Percentiles rank a stretch among this genome's conserved stretches.
phyloP scores from a whole-genome alignment of 2,113 vertebrate species.

The Seriola dumerili region DNA sequence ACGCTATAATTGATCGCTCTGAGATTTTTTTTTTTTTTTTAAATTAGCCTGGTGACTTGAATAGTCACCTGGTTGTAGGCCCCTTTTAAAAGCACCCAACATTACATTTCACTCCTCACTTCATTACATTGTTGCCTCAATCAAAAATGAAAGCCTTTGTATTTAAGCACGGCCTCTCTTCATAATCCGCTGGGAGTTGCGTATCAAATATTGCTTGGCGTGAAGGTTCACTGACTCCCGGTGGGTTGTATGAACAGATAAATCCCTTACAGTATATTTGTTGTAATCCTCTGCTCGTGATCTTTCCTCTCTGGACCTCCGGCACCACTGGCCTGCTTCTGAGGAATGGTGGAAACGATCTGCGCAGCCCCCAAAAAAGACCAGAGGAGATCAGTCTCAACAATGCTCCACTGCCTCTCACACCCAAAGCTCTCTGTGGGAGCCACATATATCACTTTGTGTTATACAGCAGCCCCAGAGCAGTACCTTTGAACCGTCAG shows the following conservation, averaged over 20 bases:
- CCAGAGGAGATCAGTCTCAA: slow-evolving; percentile 53
- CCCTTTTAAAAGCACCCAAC: slow-evolving; percentile 2
- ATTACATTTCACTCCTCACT: slow-evolving; percentile 4
- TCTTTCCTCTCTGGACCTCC: slow-evolving; percentile 43
- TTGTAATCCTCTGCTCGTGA: slow-evolving; percentile 35
- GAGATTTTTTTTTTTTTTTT: slow-evolving; percentile 20
- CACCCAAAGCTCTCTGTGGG: slow-evolving; percentile 24
- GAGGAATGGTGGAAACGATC: slow-evolving; percentile 52
- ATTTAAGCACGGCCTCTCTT: background rate
- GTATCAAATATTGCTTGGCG: background rate
- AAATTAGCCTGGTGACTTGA: slow-evolving; percentile 16
- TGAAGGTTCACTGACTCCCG: slow-evolving; percentile 8
- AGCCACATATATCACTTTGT: slow-evolving; percentile 34
- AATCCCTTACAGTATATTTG: slow-evolving; percentile 26
- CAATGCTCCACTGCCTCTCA: slow-evolving; percentile 45
- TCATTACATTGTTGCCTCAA: slow-evolving; percentile 14
- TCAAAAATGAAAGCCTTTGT: slow-evolving; percentile 34
- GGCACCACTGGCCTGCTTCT: slow-evolving; percentile 30
- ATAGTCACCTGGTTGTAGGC: slow-evolving; percentile 18
- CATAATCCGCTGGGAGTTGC: background rate
- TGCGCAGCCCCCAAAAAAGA: slow-evolving; percentile 34
- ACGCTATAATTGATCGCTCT: slow-evolving; percentile 6
- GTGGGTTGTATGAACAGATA: slow-evolving; percentile 37
- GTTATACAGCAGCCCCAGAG: slow-evolving; percentile 42
- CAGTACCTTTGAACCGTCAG: slow-evolving; percentile 47